Percentiles rank a stretch among this genome's conserved stretches.
phyloP scores from a whole-genome alignment of 1,140 invertebrate species.

The Drosophila ficusphila region DNA sequence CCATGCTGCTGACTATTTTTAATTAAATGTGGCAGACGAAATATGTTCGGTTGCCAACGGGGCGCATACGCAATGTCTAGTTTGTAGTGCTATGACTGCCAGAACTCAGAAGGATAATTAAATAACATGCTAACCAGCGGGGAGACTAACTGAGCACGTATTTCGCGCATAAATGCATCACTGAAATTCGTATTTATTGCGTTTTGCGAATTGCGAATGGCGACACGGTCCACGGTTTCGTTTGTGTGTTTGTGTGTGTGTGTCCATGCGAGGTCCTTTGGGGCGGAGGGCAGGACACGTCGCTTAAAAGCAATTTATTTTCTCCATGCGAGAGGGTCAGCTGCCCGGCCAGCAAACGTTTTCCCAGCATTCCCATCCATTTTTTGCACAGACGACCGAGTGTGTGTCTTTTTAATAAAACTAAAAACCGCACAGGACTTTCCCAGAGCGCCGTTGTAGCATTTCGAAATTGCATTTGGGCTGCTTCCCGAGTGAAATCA shows the following conservation, averaged over 20 bases:
- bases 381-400: neutral
- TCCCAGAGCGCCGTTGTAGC: conserved; percentile 25
- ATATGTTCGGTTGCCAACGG: conserved; percentile 12
- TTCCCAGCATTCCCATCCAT: conserved; percentile 19
- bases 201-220: conserved; percentile 57
- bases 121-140: conserved; percentile 24
- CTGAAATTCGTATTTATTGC: conserved; percentile 69
- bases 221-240: conserved; percentile 15
- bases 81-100: conserved; percentile 11
- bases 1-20: conserved; percentile 1
- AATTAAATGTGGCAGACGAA: conserved; percentile 33
- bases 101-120: conserved; percentile 33
- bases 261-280: conserved; percentile 20
- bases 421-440: conserved; percentile 39
- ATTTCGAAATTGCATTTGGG: conserved; percentile 53
- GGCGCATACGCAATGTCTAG: conserved; percentile 44
- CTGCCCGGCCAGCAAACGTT: conserved; percentile 28
- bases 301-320: conserved; percentile 74
- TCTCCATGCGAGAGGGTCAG: conserved; percentile 37
- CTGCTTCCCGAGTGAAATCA: conserved; percentile 29
- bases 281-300: conserved; percentile 22
- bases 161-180: conserved; percentile 53
- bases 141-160: conserved; percentile 32
- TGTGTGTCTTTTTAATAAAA: conserved; percentile 35
- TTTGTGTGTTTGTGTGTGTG: neutral